Base-by-base conservation (phyloP, 1,140 invertebrate species). In the Mylabris phalerata region DNA sequence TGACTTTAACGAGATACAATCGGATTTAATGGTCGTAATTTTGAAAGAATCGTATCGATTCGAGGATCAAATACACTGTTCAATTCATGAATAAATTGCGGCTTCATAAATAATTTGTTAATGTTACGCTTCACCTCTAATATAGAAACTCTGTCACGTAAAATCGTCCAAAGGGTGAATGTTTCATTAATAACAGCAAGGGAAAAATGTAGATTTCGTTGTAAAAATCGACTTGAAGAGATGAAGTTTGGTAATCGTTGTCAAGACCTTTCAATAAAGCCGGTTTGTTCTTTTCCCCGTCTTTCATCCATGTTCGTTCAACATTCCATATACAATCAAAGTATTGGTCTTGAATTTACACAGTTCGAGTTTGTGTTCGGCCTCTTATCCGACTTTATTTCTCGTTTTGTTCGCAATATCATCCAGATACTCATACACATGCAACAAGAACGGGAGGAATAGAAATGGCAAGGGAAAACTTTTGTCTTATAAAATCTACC, bases 401-500 rank as follows among this genome's bases (percentile, higher is more conserved):
- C 50, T 54, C 50, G 44, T 55, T 62, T 62, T 62, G 57, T 62
- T 62, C 48, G 40, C 50, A 51, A 32, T 32, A 32, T 32, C 32
- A 32, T 19, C 32, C 7, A 32, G 32, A 32, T 1, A 5, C 32
- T 32, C 32, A 32, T 32, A 32, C 32, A 32, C 32, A 32, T 32
- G 7, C 32, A 32, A 32, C 32, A 32, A 32, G 32, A 32, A 32
- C 19, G 19, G 19, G 7, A 32, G 7, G 7, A 7, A 32, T 32
- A 32, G 32, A 32, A 32, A 32, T 32, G 7, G 4, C 32, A 32
- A 32, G 32, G 32, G 32, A 51, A 50, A 55, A 55, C 51, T 59
- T 62, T 50, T 55, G 56, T 62, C 60, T 62, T 62, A 54, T 62
- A 62, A 62, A 61, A 62, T 49, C 58, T 56, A 32, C 46, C 55